These are phyloP conservation scores for Xiphophorus couchianus DNA, from an alignment of 2,113 vertebrate genomes.

Conservation along the genomic window DNA sequence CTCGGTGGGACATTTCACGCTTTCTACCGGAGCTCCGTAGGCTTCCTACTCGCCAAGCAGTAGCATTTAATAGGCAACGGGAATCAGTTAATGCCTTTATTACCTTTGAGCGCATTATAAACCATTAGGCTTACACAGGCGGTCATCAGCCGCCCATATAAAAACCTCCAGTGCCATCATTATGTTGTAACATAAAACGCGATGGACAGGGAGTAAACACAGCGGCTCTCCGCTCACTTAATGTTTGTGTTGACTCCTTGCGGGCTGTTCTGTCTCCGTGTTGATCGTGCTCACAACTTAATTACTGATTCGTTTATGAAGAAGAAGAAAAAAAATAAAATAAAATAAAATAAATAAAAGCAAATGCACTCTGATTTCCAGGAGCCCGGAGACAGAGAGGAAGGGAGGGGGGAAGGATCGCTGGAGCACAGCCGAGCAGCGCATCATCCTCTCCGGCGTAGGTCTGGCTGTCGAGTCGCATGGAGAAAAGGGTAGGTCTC, in stretches of 20 bases:
- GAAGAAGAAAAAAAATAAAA: not conserved
- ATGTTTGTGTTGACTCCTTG: not conserved
- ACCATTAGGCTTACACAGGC: conserved; percentile 6
- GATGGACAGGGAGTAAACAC: conserved; percentile 54
- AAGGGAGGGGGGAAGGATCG: conserved; percentile 44
- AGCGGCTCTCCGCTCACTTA: conserved; percentile 44
- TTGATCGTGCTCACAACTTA: conserved; percentile 27
- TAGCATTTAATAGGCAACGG: conserved; percentile 39
- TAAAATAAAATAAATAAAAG: conserved; percentile 9
- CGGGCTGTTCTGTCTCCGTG: not conserved
- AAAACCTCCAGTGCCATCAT: conserved; percentile 40
- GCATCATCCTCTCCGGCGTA: conserved; percentile 64
- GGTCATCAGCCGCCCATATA: conserved; percentile 34
- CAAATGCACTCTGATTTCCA: conserved; percentile 52
- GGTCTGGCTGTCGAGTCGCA: conserved; percentile 73
- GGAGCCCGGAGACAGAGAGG: conserved; percentile 45
- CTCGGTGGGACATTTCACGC: conserved; percentile 66
- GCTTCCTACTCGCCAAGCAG: conserved; percentile 10
- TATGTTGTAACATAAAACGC: conserved; percentile 52
- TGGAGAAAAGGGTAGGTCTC: conserved; percentile 80
- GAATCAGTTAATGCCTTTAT: conserved; percentile 49
- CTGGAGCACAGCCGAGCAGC: conserved; percentile 61
- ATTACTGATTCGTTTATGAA: not conserved
- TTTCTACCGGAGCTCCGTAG: conserved; percentile 25
- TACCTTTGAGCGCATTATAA: conserved; percentile 39